Evolutionary conservation across 1,140 invertebrate species (phyloP), one percentile per base, ranked within the genome.

Genomic region (Drosophila nikananu): DNA sequence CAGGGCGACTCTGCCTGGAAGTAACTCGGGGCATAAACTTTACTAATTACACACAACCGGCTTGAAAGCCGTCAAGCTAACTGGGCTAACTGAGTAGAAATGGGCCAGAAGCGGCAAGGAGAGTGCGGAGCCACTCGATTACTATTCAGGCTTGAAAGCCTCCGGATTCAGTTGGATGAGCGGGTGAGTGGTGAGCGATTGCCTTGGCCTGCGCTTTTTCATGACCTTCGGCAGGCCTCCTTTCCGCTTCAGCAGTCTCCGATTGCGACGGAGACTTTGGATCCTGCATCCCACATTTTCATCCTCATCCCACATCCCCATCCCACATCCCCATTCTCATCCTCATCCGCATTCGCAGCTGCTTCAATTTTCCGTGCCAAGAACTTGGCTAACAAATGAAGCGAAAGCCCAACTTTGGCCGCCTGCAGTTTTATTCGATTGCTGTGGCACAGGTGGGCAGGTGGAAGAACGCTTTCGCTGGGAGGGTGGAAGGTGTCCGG

Each of bases 361-460:
- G 55, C 75, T 60, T 77, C 49, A 52, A 68, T 65, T 77, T 73
- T 59, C 52, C 66, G 67, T 60, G 68, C 70, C 68, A 71, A 61
- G 67, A 73, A 73, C 70, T 73, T 73, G 70, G 70, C 70, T 78
- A 72, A 89, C 84, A 81, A 87, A 87, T 89, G 81, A 89, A 83
- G 81, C 84, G 70, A 78, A 48, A 58, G 77, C 80, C 81, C 39
- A 87, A 87, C 84, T 89, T 78, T 81, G 62, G 49, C 55, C 72
- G 67, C 63, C 52, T 57, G 52, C 66, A 68, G 57, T 81, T 89
- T 75, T 42, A 81, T 89, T 84, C 82, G 67, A 87, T 79, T 84
- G 54, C 32, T 6, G 44, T 52, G 25, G 70, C 62, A 60, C 74
- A 74, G 54, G 63, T 75, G 54, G 41, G 9, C 6, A n/a, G 4